Evolutionary conservation across 2,113 vertebrate genomes (phyloP), one percentile per base, ranked within the genome.

Genomic region (Rhagologus leucostigma): DNA sequence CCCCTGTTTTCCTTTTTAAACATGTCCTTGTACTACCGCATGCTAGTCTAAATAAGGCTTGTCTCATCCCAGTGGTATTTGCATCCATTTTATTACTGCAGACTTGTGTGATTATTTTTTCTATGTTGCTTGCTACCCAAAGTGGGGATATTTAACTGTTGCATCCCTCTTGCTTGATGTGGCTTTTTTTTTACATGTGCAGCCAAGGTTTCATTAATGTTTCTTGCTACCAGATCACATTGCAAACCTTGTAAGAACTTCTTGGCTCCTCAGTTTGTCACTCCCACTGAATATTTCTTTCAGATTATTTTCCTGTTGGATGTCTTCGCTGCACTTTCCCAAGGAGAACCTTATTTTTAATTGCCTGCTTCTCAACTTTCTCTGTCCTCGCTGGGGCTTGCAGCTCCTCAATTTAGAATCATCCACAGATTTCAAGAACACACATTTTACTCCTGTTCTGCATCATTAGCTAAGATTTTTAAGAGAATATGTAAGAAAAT

Each of bases 321-420:
- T 94, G 90, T 96, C 95, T 97, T 94, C 14, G 0, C 85, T 95
- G 88, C 79, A 81, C 93, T 96, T 96, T 96, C 79, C 92, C 92
- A 97, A 96, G 96, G 95, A 96, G 95, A 97, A 81, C 84, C 90
- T 95, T 91, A 86, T 94, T 97, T 97, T 95, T 96, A 97, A 96
- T 97, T 96, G 95, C 93, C 83, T 92, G 68, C 77, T 93, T 97
- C 92, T 96, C 92, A 95, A 49, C 88, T 95, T 96, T 88, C 82
- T 93, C 68, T 89, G 95, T 97, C 92, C 95, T 97, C 41, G 5
- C 60, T 94, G 92, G 95, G 79, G 92, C 95, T 96, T 86, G 79
- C 79, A 75, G 60, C 57, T 96, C 85, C 93, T 97, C 93, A 96
- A 94, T 96, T 96, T 95, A 95, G 95, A 70, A 81, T 89, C 85